These are phyloP conservation scores for Cololabis saira DNA, from an alignment of 2,113 vertebrate genomes.

Conservation along the genomic window DNA sequence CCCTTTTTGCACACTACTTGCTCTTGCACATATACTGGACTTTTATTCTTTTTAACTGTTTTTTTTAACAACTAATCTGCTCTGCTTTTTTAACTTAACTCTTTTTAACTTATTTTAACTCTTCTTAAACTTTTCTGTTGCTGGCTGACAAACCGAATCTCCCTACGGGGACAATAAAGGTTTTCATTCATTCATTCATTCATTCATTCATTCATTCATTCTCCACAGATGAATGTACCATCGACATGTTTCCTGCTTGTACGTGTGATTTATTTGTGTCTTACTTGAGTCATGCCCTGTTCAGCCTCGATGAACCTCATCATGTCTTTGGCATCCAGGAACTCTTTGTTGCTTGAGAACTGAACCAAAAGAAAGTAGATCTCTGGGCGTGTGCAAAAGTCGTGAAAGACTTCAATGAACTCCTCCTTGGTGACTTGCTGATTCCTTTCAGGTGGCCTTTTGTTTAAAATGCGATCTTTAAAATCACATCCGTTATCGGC, in stretches of 20 bases:
- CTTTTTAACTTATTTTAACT: no score
- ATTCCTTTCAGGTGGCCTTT: slow-evolving; percentile 23
- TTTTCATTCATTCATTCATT: no score
- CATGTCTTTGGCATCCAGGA: slow-evolving; percentile 93
- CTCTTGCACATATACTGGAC: no score
- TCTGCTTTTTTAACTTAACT: no score
- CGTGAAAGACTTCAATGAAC: slow-evolving; percentile 93
- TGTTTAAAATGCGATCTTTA: slow-evolving; percentile 39
- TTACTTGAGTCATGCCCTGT: slow-evolving; percentile 92
- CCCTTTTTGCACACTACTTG: no score
- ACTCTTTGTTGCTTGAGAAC: slow-evolving; percentile 99
- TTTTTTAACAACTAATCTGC: no score
- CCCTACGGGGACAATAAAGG: no score
- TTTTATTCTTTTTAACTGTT: no score
- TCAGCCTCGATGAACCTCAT: slow-evolving; percentile 97
- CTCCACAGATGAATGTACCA: background rate
- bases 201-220: no score
- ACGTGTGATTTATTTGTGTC: slow-evolving; percentile 23
- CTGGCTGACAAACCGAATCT: no score
- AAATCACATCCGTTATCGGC: slow-evolving; percentile 32
- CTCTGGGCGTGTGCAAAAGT: slow-evolving; percentile 95
- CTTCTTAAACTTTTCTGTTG: no score
- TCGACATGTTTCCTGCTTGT: slow-evolving; percentile 6
- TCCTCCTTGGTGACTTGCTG: slow-evolving; percentile 86
- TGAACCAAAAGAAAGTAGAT: slow-evolving; percentile 97